These are phyloP conservation scores for Charaxes varanes DNA, from an alignment of 1,140 invertebrate genomes.

Conservation along the genomic window DNA sequence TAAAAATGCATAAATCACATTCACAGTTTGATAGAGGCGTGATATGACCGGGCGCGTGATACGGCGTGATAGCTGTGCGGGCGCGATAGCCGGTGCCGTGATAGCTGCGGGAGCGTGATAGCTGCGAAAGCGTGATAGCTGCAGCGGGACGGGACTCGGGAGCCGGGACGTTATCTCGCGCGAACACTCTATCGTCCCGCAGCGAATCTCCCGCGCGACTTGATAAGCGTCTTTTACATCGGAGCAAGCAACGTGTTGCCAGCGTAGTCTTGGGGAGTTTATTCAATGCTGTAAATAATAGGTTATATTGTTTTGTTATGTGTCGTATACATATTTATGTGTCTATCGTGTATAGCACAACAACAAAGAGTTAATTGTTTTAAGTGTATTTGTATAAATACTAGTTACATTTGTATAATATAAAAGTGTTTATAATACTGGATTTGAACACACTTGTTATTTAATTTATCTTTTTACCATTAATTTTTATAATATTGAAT, in stretches of 20 bases:
- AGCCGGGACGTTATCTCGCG: slow-evolving; percentile 18
- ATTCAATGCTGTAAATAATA: slow-evolving; percentile 3
- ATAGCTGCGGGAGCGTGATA: slow-evolving; percentile 13
- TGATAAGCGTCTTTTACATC: slow-evolving; percentile 21
- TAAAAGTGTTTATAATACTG: too few species aligned
- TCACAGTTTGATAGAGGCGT: slow-evolving; percentile 8
- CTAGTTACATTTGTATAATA: too few species aligned
- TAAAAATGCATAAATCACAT: slow-evolving; percentile 23
- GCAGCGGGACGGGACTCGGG: slow-evolving; percentile 9
- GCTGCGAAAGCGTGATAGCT: slow-evolving; percentile 7
- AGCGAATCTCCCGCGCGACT: slow-evolving; percentile 18
- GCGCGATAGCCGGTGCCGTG: slow-evolving; percentile 17
- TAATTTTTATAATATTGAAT: too few species aligned
- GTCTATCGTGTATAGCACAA: too few species aligned
- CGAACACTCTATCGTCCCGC: slow-evolving; percentile 23
- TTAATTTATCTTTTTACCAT: too few species aligned
- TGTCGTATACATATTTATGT: too few species aligned
- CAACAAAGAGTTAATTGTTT: too few species aligned
- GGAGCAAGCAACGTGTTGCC: slow-evolving; percentile 13
- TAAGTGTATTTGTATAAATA: too few species aligned
- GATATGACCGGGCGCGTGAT: slow-evolving; percentile 15
- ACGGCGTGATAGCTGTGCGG: slow-evolving; percentile 9
- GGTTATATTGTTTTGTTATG: neutral
- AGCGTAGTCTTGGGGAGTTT: slow-evolving; percentile 11
- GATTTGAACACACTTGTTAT: too few species aligned